A percentile compares a stretch with the other conserved stretches of the same genome.
Conservation (phyloP, 2,888 invertebrate species). For the Epiblema foenella region DNA sequence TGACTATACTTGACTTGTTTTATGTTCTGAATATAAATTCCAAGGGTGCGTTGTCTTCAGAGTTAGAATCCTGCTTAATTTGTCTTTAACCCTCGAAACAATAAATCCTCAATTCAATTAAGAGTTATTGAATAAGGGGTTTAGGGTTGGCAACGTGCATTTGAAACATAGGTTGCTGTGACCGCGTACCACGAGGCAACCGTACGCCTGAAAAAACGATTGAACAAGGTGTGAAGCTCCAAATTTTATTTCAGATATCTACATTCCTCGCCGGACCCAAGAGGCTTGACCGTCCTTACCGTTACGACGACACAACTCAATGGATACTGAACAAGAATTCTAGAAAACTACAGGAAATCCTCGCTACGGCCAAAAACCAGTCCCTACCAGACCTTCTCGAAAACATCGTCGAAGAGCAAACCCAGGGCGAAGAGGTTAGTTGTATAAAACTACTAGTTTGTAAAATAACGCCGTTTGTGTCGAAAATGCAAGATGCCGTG, state of each 20-base stretch:
- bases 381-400: constrained; percentile 87
- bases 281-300: constrained; percentile 57
- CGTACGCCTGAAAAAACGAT: neutral
- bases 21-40: no score
- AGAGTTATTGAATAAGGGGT: no score
- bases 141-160: no score
- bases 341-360: constrained; percentile 81
- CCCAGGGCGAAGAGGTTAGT: constrained; percentile 85
- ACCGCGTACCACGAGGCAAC: no score
- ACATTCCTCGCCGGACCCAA: constrained; percentile 78
- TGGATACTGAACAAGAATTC: constrained; percentile 88
- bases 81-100: no score
- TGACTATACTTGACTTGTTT: no score
- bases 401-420: constrained; percentile 83
- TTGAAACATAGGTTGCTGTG: no score
- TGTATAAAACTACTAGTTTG: constrained; percentile 90
- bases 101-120: no score
- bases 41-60: no score
- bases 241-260: constrained; percentile 83
- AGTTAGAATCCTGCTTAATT: no score
- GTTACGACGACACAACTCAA: constrained; percentile 66
- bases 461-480: constrained; percentile 90
- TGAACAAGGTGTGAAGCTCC: neutral
- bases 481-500: constrained; percentile 90
- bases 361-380: constrained; percentile 86